Evolutionary conservation across 2,113 vertebrate species (phyloP).

Genomic region (Panthera leo): DNA sequence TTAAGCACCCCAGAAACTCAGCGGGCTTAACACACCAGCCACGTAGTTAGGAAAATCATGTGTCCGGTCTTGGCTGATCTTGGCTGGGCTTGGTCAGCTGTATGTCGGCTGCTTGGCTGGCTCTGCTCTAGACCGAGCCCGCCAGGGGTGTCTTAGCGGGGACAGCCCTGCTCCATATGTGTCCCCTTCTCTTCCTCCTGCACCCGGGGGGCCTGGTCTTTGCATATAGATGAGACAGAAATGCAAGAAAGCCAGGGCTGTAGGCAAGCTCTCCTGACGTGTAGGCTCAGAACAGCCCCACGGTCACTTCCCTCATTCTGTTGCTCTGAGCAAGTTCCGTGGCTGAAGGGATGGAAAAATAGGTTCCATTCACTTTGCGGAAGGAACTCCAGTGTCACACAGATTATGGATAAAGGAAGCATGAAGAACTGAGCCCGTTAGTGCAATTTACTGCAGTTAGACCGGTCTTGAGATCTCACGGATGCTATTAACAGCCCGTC

Average conservation of each 20-base stretch:
- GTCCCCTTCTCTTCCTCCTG: background rate
- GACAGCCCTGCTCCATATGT: fast-evolving
- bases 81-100: fast-evolving
- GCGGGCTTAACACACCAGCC: background rate
- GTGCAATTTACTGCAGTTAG: too few relatives aligned
- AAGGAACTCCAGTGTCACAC: fast-evolving
- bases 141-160: background rate
- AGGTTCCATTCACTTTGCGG: fast-evolving
- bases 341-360: background rate
- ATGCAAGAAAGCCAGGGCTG: fast-evolving
- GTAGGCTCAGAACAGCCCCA: background rate
- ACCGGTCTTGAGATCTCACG: background rate
- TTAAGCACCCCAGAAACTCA: background rate
- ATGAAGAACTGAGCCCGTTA: fast-evolving
- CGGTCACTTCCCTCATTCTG: fast-evolving
- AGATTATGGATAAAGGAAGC: background rate
- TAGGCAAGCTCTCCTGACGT: background rate
- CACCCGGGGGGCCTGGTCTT: background rate
- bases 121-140: fast-evolving
- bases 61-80: fast-evolving
- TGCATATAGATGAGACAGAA: fast-evolving
- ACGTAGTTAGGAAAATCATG: fast-evolving
- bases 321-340: background rate
- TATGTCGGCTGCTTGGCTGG: fast-evolving
- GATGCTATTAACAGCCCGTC: too few relatives aligned